Conservation (phyloP, 2,113 vertebrate genomes). For the Aptenodytes forsteri region DNA sequence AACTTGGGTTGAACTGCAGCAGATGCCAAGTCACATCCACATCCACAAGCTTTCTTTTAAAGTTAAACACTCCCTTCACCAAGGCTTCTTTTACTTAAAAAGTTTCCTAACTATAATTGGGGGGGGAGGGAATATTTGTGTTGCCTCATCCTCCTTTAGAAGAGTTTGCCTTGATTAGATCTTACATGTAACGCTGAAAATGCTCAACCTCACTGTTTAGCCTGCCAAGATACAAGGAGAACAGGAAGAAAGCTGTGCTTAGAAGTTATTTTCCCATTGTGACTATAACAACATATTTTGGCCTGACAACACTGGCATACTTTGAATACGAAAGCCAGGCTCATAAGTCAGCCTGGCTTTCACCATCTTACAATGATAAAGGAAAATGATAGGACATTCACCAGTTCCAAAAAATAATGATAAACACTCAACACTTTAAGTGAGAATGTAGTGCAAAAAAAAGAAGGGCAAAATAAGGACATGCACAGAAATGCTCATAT, state of each 20-base stretch:
- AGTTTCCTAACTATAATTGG: background rate
- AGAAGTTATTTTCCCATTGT: constrained; percentile 59
- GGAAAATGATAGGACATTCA: background rate
- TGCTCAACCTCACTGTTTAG: constrained; percentile 5
- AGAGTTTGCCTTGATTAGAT: constrained; percentile 36
- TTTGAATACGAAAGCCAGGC: background rate
- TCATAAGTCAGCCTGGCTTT: constrained; percentile 7
- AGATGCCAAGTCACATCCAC: constrained; percentile 12
- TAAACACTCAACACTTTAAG: constrained; percentile 20
- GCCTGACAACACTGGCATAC: constrained; percentile 33
- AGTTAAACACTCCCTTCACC: background rate
- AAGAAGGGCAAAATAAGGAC: background rate
- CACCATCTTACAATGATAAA: constrained; percentile 28
- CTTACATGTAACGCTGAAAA: constrained; percentile 28
- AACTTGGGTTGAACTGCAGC: background rate
- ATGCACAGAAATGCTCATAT: background rate
- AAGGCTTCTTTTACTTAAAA: background rate
- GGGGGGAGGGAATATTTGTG: background rate
- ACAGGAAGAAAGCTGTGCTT: constrained; percentile 56
- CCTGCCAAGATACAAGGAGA: constrained; percentile 42
- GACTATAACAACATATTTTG: constrained; percentile 56
- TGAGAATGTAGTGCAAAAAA: background rate
- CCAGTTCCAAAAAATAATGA: constrained; percentile 11
- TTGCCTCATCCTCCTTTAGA: background rate
- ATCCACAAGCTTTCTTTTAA: background rate